Evolutionary conservation across 2,888 invertebrate species (phyloP).

Genomic region (Parelbella ahira): DNA sequence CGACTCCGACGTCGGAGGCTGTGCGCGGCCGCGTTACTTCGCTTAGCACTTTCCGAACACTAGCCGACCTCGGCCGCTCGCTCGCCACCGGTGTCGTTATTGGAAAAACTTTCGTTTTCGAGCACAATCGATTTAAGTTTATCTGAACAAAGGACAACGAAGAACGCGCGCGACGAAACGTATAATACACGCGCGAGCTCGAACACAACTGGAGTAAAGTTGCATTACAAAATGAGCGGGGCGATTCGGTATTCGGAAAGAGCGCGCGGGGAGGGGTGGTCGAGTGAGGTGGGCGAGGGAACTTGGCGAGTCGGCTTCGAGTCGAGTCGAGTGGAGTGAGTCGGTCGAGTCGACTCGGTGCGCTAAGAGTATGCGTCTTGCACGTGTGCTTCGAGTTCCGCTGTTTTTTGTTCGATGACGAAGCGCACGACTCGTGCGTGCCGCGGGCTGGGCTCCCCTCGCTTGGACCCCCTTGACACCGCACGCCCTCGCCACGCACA

Average conservation of each 20-base stretch:
- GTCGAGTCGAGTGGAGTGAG: slow-evolving; percentile 13
- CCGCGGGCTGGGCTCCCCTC: slow-evolving; percentile 17
- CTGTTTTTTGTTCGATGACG: slow-evolving; percentile 22
- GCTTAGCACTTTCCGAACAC: slow-evolving; percentile 22
- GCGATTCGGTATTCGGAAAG: slow-evolving; percentile 27
- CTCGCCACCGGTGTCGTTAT: slow-evolving; percentile 33
- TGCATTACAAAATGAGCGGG: slow-evolving; percentile 37
- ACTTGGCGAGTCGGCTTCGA: slow-evolving; percentile 3
- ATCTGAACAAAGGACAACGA: slow-evolving; percentile 51
- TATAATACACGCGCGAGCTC: slow-evolving; percentile 48
- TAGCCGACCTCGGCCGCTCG: slow-evolving; percentile 60
- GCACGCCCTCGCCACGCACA: slow-evolving; percentile 23
- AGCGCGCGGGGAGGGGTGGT: slow-evolving; percentile 41
- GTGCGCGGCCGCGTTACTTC: slow-evolving; percentile 49
- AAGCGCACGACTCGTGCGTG: slow-evolving; percentile 22
- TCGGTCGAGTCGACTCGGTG: slow-evolving; percentile 10
- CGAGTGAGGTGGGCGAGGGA: slow-evolving; percentile 24
- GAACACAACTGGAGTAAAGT: slow-evolving; percentile 56
- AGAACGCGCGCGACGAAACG: slow-evolving; percentile 39
- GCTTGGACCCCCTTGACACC: slow-evolving; percentile 20
- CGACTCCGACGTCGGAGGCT: slow-evolving; percentile 47
- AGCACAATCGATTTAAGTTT: slow-evolving; percentile 39
- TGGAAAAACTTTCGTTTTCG: slow-evolving; percentile 37
- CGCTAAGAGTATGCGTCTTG: slow-evolving; percentile 19
- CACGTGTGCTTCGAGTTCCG: slow-evolving; percentile 22